Evolutionary conservation across 2,113 vertebrate species (phyloP).

Genomic region (Oceanites oceanicus): DNA sequence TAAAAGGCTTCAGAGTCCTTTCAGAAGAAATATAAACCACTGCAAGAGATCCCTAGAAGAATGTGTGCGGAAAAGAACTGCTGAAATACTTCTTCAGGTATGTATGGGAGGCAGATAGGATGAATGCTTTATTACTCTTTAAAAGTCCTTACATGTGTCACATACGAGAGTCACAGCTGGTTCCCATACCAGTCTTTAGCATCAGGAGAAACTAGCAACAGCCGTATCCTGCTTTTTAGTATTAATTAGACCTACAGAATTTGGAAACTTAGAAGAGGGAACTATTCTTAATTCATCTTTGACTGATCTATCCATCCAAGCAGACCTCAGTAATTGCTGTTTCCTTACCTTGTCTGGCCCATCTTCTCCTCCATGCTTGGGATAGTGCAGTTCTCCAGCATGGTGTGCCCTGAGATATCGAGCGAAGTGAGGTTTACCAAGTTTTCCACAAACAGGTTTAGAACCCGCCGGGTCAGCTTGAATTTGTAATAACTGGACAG

Average conservation of each 20-base stretch:
- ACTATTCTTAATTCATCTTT: background rate
- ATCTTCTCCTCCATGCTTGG: constrained; percentile 91
- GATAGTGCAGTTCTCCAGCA: constrained; percentile 94
- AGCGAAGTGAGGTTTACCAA: constrained; percentile 88
- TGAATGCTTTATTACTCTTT: background rate
- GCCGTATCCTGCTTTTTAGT: background rate
- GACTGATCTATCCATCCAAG: background rate
- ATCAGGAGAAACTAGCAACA: background rate
- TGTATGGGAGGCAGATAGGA: background rate
- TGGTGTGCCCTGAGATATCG: constrained; percentile 95
- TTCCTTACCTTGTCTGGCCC: constrained; percentile 86
- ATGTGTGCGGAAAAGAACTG: background rate
- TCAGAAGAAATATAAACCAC: background rate
- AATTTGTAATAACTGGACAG: constrained; percentile 88
- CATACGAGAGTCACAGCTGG: background rate
- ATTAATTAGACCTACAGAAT: background rate
- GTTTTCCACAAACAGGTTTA: constrained; percentile 89
- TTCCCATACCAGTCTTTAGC: background rate
- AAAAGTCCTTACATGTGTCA: background rate
- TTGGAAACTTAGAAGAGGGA: background rate
- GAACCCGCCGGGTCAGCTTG: constrained; percentile 89
- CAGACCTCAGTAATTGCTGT: background rate
- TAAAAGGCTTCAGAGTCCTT: background rate
- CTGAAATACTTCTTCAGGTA: background rate
- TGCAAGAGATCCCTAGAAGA: background rate